These are phyloP conservation scores for Semaprochilodus insignis DNA, from an alignment of 2,797 vertebrate genomes.

Conservation along the genomic window DNA sequence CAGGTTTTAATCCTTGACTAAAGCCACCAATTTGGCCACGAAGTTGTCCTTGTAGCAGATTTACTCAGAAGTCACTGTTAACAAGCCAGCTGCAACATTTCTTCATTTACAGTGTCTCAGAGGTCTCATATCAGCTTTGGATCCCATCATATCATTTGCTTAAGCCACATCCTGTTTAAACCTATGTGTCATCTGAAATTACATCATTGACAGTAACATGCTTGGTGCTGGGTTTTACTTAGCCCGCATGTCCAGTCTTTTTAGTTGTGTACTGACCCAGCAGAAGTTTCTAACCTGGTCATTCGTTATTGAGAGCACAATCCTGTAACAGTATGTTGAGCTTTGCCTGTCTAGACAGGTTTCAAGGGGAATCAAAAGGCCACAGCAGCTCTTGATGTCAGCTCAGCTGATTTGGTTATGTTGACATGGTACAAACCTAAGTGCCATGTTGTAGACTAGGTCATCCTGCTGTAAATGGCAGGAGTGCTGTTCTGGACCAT, in stretches of 20 bases:
- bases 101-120: background rate
- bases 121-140: background rate
- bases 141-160: background rate
- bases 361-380: conserved; percentile 19
- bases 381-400: conserved; percentile 1
- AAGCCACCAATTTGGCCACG: background rate
- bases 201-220: background rate
- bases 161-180: conserved; percentile 9
- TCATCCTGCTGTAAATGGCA: background rate
- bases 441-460: background rate
- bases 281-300: conserved; percentile 14
- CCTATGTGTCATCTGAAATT: background rate
- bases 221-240: background rate
- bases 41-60: background rate
- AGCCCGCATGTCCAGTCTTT: conserved; percentile 2
- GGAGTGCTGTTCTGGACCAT: background rate
- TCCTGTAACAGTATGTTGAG: background rate
- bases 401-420: conserved; percentile 21
- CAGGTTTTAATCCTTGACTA: background rate
- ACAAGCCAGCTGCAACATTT: background rate
- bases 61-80: no score
- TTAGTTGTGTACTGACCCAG: background rate
- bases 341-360: conserved; percentile 33
- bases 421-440: background rate
- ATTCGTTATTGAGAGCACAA: background rate